A percentile compares a stretch with the other conserved stretches of the same genome.
These are phyloP conservation scores for Drosophila bocqueti DNA, from an alignment of 1,140 invertebrate species.

Conservation along the genomic window DNA sequence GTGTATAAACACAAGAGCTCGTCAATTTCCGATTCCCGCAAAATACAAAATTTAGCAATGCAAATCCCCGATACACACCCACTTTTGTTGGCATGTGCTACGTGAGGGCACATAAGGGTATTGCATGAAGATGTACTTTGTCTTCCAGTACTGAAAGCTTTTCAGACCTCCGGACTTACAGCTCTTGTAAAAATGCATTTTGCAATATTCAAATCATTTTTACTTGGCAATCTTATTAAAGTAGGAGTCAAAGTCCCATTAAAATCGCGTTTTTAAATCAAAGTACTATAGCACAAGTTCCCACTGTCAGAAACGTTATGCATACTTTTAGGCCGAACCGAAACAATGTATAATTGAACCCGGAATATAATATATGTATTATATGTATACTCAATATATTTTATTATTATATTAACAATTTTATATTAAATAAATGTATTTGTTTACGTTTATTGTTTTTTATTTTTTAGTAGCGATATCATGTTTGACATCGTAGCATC, in stretches of 20 bases:
- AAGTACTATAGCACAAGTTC: not conserved
- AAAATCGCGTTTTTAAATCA: not conserved
- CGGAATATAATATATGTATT: not conserved
- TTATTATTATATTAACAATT: not conserved
- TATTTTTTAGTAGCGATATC: not conserved
- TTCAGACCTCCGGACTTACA: not conserved
- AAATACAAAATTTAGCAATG: constrained; percentile 38
- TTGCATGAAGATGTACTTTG: constrained; percentile 4
- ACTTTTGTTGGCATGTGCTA: constrained; percentile 24
- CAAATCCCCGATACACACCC: constrained; percentile 49
- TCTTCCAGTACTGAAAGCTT: not conserved
- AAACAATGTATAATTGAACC: too few species aligned
- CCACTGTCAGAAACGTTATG: not conserved
- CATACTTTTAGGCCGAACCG: constrained; percentile 3
- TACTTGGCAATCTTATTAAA: not conserved
- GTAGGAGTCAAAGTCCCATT: not conserved
- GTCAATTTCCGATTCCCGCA: constrained; percentile 9
- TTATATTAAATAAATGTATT: not conserved
- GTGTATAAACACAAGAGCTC: constrained; percentile 1
- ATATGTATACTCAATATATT: too few species aligned
- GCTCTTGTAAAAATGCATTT: not conserved
- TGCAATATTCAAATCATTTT: not conserved
- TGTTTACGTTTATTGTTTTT: too few species aligned
- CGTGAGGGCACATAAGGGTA: not conserved
- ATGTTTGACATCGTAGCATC: not conserved